Base-by-base conservation (phyloP, 1,140 invertebrate species). In the Acromyrmex heyeri region DNA sequence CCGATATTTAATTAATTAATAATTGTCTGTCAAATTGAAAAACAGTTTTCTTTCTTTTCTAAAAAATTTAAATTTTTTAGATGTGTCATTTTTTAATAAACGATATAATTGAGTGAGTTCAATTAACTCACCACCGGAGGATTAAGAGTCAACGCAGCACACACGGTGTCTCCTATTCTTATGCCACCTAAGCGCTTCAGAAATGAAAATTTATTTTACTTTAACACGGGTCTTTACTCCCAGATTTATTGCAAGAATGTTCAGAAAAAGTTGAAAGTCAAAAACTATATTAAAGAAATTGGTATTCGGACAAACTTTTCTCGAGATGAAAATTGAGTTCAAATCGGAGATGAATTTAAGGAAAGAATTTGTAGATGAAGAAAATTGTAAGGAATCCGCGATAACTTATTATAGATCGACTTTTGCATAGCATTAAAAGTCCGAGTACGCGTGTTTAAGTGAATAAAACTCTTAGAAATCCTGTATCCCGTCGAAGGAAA, bases 281-380 rank as follows among this genome's bases (percentile, higher is more conserved):
- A 75, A 38, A 24, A 57, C 24, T 76, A 59, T 59, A 76, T 59
- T 59, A 38, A 38, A 38, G 30, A 59, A 76, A 21, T 76, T 76
- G 10, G 27, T 16, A n/a, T 30, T 24, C 30, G 14, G 14, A 24
- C 3, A 18, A 76, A 76, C 53, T 59, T 59, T 38, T 18, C n/a
- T 3, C 30, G 38, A 44, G 38, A 7, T 44, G 8, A 44, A 44
- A 44, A 44, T 12, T 7, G 8, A 44, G 38, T 7, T 44, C 8
- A 44, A 44, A 44, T 44, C 38, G 48, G n/a, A 44, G 8, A 8
- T 12, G 27, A 59, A 69, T 69, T 69, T 69, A 69, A 44, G 48
- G 38, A 44, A 18, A 27, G 55, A 44, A 76, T 76, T 59, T n/a
- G 21, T 59, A 61, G 7, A 44, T 44, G 12, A 44, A 24, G 55